Base-by-base conservation (phyloP, 2,797 vertebrate genomes). In the Catamblyrhynchus diadema region DNA sequence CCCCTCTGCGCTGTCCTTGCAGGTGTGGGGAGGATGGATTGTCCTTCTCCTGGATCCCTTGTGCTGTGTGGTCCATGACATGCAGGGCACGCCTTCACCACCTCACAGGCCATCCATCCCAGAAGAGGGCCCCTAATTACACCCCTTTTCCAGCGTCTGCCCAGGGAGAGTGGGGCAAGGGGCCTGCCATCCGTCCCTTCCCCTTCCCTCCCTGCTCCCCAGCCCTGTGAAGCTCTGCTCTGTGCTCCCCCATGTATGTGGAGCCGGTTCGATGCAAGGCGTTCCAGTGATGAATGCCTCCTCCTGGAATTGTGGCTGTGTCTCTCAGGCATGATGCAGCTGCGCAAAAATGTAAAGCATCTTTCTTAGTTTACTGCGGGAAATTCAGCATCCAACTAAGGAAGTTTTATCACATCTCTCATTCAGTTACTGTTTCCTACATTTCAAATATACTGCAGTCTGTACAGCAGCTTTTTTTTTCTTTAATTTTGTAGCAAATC, bases 321-420 rank as follows among this genome's bases (percentile, higher is more conserved):
- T 95, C 84, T 96, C 79, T 85, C 33, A 32, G 82, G 94, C 61
- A 14, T 93, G 91, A 89, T 81, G 84, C 83, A 75, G 60, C 93
- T 10, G 5, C 2, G 41, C 93, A 96, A 94, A 97, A 93, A 95
- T 95, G 93, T 93, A 94, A 95, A 96, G 92, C 94, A 91, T 90
- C 87, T 95, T 96, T 84, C 92, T 95, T 90, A 66, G 91, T 95
- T 96, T 94, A 95, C 92, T 96, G 95, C 95, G 60, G 91, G 95
- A 96, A 96, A 94, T 93, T 90, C 86, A 84, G 93, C 91, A 41
- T 93, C 96, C 94, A 93, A 92, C 84, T 95, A 96, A 96, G 96
- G 93, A 96, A 83, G 89, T 96, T 92, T 96, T 95, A 94, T 96
- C 94, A 90, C 96, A 69, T 95, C 95, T 95, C 84, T 94, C 86